These are phyloP conservation scores for Eulemur mongoz DNA, from an alignment of 2,797 vertebrate genomes.

Conservation along the genomic window DNA sequence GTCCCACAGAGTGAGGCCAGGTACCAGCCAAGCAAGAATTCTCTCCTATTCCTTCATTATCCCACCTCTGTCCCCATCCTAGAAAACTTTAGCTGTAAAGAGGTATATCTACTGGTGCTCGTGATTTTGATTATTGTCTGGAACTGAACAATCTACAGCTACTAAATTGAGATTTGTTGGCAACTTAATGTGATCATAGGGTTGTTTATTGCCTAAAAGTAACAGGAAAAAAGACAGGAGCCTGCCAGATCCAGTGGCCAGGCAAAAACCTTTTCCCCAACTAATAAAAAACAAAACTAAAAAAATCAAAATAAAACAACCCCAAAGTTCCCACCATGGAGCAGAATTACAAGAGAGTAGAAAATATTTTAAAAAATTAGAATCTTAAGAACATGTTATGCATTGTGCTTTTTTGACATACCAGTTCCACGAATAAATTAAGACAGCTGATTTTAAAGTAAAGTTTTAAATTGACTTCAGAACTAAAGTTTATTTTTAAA, in stretches of 20 bases:
- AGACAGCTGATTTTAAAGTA: neutral
- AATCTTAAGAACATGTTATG: neutral
- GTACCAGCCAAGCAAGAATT: neutral
- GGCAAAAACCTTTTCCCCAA: neutral
- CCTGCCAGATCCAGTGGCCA: neutral
- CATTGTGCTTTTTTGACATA: neutral
- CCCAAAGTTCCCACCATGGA: neutral
- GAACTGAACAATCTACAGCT: neutral
- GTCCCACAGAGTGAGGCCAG: neutral
- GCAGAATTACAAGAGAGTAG: neutral
- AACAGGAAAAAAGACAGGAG: neutral
- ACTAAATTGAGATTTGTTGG: neutral
- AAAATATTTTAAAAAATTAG: neutral
- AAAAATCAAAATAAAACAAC: neutral
- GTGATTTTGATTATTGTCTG: neutral
- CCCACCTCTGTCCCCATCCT: neutral
- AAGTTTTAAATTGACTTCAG: neutral
- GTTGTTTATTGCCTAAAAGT: neutral
- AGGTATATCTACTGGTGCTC: neutral
- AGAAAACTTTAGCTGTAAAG: neutral
- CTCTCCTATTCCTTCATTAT: neutral
- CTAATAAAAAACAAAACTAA: neutral
- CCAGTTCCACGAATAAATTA: neutral
- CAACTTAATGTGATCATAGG: neutral
- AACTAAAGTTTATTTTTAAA: constrained; percentile 33